Evolutionary conservation across 2,113 vertebrate genomes (phyloP), one percentile per base, ranked within the genome.

Genomic region (Petaurus breviceps): DNA sequence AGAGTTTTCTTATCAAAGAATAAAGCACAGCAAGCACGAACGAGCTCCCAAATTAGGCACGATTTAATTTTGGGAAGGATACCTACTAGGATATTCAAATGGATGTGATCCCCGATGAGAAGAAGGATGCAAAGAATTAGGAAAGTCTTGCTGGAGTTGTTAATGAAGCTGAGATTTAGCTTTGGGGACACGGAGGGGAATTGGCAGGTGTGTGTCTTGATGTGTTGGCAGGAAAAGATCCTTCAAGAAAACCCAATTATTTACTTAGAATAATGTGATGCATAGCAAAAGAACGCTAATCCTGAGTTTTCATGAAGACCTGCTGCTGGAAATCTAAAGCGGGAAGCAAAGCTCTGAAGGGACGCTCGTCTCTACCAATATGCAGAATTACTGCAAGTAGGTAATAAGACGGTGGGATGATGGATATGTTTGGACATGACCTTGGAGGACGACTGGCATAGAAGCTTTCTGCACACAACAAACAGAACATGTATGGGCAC

Each of bases 91-190:
- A 94, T 96, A 97, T 96, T 97, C 92, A 97, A 98, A 98, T 92
- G 96, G 97, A 98, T 93, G 96, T 96, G 94, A 91, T 95, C 96
- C 96, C 47, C 95, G 92, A 98, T 96, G 97, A 98, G n/a, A 84
- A 84, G 68, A 16, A 84, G 68, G 16, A n/a, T 84, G 7, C 68
- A 84, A 84, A 84, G n/a, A 84, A 97, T 97, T 97, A 98, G 97
- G 96, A 95, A 97, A 94, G 96, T 98, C 95, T 98, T 12, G 91
- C 96, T 97, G 94, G 97, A 98, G 96, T 96, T 97, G 96, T 95
- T 97, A 97, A 90, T 50, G 90, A 90, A 90, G 49, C 46, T 50
- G 49, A 47, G 90, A 90, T 90, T 90, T 50, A 90, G 90, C 24
- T 90, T 90, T 90, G 47, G 90, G 90, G 49, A 90, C 47, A 90